Evolutionary conservation across 2,113 vertebrate genomes (phyloP).

Genomic region (Anhinga anhinga): DNA sequence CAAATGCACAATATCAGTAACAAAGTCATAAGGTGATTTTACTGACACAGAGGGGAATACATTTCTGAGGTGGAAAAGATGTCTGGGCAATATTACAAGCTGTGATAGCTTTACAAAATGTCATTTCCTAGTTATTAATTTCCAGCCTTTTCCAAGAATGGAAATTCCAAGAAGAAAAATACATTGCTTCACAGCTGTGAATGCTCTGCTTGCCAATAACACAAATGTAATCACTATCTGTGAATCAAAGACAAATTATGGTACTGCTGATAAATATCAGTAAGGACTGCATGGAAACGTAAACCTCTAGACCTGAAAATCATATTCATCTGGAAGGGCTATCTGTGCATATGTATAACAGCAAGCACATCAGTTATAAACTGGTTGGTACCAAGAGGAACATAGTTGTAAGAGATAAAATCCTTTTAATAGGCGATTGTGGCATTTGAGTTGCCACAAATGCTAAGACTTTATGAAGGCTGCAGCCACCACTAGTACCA

Average conservation of each 20-base stretch:
- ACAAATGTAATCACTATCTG: conserved; percentile 12
- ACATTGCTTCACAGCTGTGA: conserved; percentile 19
- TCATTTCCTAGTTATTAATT: conserved; percentile 56
- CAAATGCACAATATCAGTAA: neutral
- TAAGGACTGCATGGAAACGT: neutral
- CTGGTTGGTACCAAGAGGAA: neutral
- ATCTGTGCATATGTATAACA: neutral
- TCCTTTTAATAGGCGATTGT: neutral
- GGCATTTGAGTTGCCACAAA: neutral
- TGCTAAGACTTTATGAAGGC: neutral
- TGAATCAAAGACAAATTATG: conserved; percentile 14
- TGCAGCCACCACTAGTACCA: neutral
- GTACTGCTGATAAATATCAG: neutral
- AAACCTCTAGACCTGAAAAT: neutral
- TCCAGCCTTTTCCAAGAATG: conserved; percentile 43
- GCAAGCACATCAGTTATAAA: neutral
- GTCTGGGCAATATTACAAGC: neutral
- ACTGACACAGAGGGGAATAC: neutral
- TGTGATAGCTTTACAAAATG: conserved; percentile 2
- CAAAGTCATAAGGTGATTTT: neutral
- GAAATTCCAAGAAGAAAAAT: conserved; percentile 49
- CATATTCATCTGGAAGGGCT: neutral
- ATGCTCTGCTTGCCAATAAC: conserved; percentile 33
- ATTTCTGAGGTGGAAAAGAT: neutral
- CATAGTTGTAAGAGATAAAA: neutral